Evolutionary conservation across 2,888 invertebrate species (phyloP).

Genomic region (Adelognathus sp.): DNA sequence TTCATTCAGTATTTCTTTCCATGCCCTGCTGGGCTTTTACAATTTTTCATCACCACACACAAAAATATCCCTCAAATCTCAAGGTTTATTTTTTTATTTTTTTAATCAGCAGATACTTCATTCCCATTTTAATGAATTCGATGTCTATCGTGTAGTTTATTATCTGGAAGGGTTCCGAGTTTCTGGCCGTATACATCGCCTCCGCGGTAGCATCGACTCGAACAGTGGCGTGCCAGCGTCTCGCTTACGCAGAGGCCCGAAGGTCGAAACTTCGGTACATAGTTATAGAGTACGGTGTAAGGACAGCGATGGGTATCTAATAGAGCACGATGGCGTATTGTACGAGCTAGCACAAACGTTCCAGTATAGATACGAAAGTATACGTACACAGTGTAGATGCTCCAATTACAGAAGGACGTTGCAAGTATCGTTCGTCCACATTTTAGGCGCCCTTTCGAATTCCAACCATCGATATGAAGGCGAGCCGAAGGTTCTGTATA

Average conservation of each 20-base stretch:
- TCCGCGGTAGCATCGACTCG: slow-evolving; percentile 14
- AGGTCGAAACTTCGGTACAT: slow-evolving; percentile 46
- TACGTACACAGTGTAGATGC: too few species aligned
- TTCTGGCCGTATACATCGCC: not conserved
- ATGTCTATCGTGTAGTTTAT: not conserved
- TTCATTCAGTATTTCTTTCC: too few species aligned
- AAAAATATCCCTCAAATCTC: not conserved
- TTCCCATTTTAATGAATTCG: slow-evolving; percentile 8
- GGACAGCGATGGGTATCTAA: slow-evolving; percentile 40
- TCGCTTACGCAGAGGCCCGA: slow-evolving; percentile 11
- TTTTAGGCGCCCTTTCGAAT: too few species aligned
- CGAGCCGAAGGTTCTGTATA: not conserved
- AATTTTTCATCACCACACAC: too few species aligned
- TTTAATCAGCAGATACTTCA: slow-evolving; percentile 4
- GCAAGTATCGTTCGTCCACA: too few species aligned
- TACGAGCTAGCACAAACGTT: slow-evolving; percentile 4
- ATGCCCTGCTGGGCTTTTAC: too few species aligned
- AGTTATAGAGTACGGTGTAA: slow-evolving; percentile 24
- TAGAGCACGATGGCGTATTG: slow-evolving; percentile 16
- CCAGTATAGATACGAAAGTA: slow-evolving; percentile 23
- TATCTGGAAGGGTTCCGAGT: not conserved
- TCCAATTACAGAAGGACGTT: too few species aligned
- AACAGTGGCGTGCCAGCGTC: slow-evolving; percentile 13
- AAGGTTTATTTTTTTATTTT: not conserved
- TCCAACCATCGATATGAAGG: too few species aligned